phyloP scores from a whole-genome alignment of 2,797 vertebrate species.

The Pseudomugil gertrudae region DNA sequence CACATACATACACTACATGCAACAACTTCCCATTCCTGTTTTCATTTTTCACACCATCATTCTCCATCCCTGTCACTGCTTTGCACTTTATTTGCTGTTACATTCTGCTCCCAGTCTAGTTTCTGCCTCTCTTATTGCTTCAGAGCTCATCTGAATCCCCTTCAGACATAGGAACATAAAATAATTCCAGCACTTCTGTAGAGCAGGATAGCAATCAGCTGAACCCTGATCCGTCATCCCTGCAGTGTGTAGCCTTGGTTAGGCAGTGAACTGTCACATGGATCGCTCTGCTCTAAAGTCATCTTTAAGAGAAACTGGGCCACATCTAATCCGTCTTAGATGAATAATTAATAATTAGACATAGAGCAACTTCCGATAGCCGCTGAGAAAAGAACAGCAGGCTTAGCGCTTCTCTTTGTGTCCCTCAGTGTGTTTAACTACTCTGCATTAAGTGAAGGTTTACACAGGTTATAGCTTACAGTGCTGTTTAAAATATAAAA shows the following conservation, averaged over 20 bases:
- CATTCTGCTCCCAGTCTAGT: constrained; percentile 32
- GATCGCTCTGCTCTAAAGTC: constrained; percentile 69
- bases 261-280: constrained; percentile 66
- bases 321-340: constrained; percentile 83
- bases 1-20: constrained; percentile 16
- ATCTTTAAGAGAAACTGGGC: constrained; percentile 82
- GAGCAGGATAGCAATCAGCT: constrained; percentile 50
- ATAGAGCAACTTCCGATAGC: constrained; percentile 78
- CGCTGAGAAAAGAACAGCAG: constrained; percentile 79
- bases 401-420: constrained; percentile 64
- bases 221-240: constrained; percentile 61
- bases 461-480: constrained; percentile 32
- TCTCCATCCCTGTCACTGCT: constrained; percentile 20
- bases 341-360: constrained; percentile 89
- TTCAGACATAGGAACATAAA: constrained; percentile 47
- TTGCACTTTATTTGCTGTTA: constrained; percentile 29
- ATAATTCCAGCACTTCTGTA: constrained; percentile 50
- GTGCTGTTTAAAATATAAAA: constrained; percentile 27
- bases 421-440: constrained; percentile 53
- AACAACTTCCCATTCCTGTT: constrained; percentile 28
- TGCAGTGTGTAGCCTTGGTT: constrained; percentile 60
- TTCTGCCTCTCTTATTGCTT: constrained; percentile 27
- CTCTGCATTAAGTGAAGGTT: constrained; percentile 35
- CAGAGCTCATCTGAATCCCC: constrained; percentile 48
- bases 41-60: constrained; percentile 33